These are phyloP conservation scores for Trochalopteron elliotii DNA, from an alignment of 2,113 vertebrate species.

Conservation along the genomic window DNA sequence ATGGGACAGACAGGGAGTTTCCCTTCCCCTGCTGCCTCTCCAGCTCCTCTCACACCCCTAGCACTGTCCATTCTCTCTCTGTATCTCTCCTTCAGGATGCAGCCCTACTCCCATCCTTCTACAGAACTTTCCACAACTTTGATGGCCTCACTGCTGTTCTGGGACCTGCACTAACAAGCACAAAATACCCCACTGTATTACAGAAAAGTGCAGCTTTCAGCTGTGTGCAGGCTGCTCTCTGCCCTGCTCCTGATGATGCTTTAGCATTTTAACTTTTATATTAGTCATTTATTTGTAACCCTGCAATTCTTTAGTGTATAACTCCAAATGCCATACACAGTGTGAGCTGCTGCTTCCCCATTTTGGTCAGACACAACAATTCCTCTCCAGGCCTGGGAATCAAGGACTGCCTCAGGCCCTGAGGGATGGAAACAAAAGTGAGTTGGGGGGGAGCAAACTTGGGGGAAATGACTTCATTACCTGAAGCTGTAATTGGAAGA, in stretches of 20 bases:
- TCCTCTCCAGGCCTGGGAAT: not conserved
- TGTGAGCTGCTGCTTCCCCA: not conserved
- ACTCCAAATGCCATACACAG: rapidly evolving
- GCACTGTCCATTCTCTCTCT: not conserved
- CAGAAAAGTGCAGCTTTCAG: not conserved
- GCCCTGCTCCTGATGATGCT: not conserved
- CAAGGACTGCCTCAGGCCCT: not conserved
- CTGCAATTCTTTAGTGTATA: not conserved
- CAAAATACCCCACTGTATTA: not conserved
- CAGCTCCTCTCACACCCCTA: not conserved
- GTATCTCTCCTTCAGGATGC: not conserved
- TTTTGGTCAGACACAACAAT: not conserved
- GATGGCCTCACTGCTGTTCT: not conserved
- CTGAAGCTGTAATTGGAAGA: not conserved
- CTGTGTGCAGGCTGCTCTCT: not conserved
- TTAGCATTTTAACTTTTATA: not conserved
- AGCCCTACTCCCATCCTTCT: not conserved
- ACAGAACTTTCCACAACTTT: not conserved
- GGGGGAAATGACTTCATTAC: not conserved
- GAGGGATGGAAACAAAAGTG: not conserved
- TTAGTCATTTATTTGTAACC: not conserved
- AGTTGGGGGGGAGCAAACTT: no score
- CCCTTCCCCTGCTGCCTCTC: not conserved
- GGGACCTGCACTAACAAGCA: not conserved
- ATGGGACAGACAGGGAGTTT: not conserved